Percentiles rank a stretch among this genome's conserved stretches.
phyloP scores from a whole-genome alignment of 2,113 vertebrate species.

The Cynocephalus volans region DNA sequence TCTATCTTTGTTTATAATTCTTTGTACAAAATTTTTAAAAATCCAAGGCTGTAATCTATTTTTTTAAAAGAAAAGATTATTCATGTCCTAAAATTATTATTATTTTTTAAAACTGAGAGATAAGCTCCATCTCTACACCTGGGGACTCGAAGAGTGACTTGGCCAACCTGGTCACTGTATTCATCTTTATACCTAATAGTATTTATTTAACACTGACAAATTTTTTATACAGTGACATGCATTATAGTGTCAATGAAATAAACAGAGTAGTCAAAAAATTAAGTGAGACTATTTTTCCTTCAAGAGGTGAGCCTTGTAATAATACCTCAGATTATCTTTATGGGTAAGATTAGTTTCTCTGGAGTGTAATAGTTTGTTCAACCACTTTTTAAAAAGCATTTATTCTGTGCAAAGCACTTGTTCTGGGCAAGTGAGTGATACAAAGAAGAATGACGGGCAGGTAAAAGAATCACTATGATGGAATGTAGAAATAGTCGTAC shows the following conservation, averaged over 20 bases:
- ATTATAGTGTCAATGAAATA: neutral
- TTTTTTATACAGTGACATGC: neutral
- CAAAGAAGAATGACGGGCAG: neutral
- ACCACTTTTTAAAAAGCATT: neutral
- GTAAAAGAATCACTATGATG: neutral
- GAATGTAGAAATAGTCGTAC: neutral
- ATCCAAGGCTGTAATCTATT: neutral
- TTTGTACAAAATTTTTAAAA: neutral
- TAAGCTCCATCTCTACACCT: neutral
- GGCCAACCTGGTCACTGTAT: neutral
- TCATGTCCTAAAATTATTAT: neutral
- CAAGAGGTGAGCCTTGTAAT: neutral
- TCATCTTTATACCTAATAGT: neutral
- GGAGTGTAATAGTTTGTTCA: neutral
- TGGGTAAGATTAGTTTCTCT: neutral
- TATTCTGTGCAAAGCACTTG: neutral
- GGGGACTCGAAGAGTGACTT: neutral
- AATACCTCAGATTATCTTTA: neutral
- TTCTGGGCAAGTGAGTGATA: neutral
- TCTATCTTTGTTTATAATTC: conserved; percentile 21
- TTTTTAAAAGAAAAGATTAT: neutral
- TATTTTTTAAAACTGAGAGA: neutral
- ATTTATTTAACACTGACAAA: neutral
- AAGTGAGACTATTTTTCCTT: neutral
- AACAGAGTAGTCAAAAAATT: conserved; percentile 16